These are phyloP conservation scores for Acanthopleura granulata DNA, from an alignment of 2,888 invertebrate genomes.

Conservation along the genomic window DNA sequence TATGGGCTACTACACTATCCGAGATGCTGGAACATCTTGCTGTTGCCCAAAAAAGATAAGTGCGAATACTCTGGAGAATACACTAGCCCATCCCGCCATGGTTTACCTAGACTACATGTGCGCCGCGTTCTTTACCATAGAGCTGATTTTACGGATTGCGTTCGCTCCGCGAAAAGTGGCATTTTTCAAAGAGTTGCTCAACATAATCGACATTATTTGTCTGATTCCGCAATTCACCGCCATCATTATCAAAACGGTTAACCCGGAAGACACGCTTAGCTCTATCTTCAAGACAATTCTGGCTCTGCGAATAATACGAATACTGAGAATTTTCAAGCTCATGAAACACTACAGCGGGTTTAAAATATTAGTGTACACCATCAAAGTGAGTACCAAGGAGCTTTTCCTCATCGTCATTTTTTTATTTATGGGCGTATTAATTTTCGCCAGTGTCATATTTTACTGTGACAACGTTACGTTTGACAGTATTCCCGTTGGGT, in stretches of 20 bases:
- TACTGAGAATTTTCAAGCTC: constrained; percentile 67
- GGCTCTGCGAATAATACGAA: constrained; percentile 60
- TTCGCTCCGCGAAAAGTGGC: constrained; percentile 53
- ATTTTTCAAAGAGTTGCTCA: constrained; percentile 58
- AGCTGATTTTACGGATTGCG: constrained; percentile 49
- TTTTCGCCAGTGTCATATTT: constrained; percentile 67
- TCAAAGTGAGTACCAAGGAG: constrained; percentile 66
- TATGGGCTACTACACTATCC: background rate
- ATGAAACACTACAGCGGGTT: constrained; percentile 69
- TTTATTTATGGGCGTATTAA: constrained; percentile 66
- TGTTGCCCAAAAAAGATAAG: constrained; percentile 27
- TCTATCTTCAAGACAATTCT: constrained; percentile 54
- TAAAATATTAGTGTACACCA: constrained; percentile 65
- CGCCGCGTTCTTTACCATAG: constrained; percentile 61
- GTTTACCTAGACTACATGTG: constrained; percentile 59
- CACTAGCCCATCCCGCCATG: constrained; percentile 58
- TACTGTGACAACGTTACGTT: constrained; percentile 64
- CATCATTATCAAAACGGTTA: constrained; percentile 55
- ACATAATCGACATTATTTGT: constrained; percentile 64
- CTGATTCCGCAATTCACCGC: constrained; percentile 61
- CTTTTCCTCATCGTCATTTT: constrained; percentile 66
- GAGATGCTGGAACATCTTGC: constrained; percentile 23
- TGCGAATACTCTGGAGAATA: constrained; percentile 37
- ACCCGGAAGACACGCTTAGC: constrained; percentile 42
- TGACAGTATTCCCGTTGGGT: constrained; percentile 66